Conservation (phyloP, 2,888 invertebrate species). For the Ligdia adustata region DNA sequence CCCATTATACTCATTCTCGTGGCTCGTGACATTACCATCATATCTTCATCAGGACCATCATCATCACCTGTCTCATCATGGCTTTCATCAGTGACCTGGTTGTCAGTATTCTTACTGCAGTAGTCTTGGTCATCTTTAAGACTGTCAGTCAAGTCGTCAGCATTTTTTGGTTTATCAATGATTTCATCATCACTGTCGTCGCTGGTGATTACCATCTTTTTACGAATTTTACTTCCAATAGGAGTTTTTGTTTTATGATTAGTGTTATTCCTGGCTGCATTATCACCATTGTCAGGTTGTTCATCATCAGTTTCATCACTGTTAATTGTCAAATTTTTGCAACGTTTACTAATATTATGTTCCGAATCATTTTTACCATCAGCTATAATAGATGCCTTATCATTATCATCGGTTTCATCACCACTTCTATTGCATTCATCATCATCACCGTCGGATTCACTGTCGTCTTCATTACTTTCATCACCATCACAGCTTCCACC, state of each 20-base stretch:
- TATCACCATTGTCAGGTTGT: background rate
- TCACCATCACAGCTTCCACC: conserved; percentile 6
- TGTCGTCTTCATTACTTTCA: conserved; percentile 28
- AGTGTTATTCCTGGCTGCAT: background rate
- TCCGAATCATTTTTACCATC: conserved; percentile 5
- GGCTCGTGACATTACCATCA: conserved; percentile 74
- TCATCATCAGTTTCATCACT: background rate
- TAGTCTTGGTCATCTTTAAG: conserved; percentile 5
- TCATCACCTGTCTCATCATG: conserved; percentile 37
- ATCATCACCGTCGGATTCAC: conserved; percentile 1
- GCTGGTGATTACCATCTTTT: conserved; percentile 14
- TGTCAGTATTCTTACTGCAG: conserved; percentile 1
- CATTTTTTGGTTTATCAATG: background rate
- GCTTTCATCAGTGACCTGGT: conserved; percentile 7
- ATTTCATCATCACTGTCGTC: conserved; percentile 28
- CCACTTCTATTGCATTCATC: background rate
- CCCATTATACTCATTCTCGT: conserved; percentile 81
- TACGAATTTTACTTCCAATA: conserved; percentile 2
- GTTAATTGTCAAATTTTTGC: background rate
- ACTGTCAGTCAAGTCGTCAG: conserved; percentile 13
- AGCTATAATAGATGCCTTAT: conserved; percentile 26
- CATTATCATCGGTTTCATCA: conserved; percentile 15
- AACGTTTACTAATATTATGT: background rate
- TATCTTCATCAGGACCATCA: conserved; percentile 67
- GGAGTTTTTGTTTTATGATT: background rate